Evolutionary conservation across 2,797 vertebrate species (phyloP), one percentile per base, ranked within the genome.

Genomic region (Acomys russatus): DNA sequence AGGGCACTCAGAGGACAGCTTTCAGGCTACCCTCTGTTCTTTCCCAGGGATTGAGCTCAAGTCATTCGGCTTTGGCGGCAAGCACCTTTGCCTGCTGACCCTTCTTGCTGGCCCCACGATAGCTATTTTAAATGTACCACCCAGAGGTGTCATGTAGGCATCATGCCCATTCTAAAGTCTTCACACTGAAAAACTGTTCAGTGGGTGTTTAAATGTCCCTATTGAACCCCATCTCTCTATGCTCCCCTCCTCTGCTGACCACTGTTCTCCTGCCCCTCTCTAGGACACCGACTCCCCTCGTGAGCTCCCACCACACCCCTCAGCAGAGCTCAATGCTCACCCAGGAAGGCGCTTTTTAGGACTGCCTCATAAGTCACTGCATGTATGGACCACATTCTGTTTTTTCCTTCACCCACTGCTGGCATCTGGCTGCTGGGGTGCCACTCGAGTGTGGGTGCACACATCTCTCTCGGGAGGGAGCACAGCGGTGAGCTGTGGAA

Each of bases 371-470:
- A 38, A 30, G 76, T 74, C 49, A 8, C 1, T 15, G n/a, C 4
- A 3, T 0, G 18, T 4, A 18, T 0, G 18, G 9, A 23, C n/a
- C 59, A 20, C 3, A 2, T 25, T 35, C 63, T 7, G 2, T 9
- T 49, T 12, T 35, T 18, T 22, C 30, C 6, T 2, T 66, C 56
- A 8, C 30, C 38, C 56, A 56, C 22, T 0, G 11, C 4, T 12
- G 59, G 44, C 49, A 17, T 1, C 0, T 20, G 54, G 71, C 80
- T n/a, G 6, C 1, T n/a, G 33, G 90, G 38, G 1, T 30, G 14
- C 22, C 6, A 20, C 33, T 38, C 23, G 11, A 64, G 6, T 35
- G 2, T 0, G 18, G 22, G 6, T 14, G 9, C 38, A 5, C 28
- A 25, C 3, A 0, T 20, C 14, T 83, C 63, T 84, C 59, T 9